phyloP scores from a whole-genome alignment of 1,140 invertebrate genomes.

The Trissolcus basalis region DNA sequence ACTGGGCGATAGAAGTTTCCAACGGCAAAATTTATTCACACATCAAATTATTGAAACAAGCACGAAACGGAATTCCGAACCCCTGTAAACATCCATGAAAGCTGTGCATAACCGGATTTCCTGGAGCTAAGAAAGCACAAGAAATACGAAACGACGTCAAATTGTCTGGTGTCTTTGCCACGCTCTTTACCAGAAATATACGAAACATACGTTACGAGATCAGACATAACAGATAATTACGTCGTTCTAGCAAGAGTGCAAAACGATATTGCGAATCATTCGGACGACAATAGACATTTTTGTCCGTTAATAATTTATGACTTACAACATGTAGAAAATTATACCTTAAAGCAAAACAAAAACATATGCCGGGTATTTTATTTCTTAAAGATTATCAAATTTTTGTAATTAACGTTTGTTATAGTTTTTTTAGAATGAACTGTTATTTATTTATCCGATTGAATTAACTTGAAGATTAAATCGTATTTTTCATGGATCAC shows the following conservation, averaged over 20 bases:
- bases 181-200: slow-evolving; percentile 26
- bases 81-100: slow-evolving; percentile 28
- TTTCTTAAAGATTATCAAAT: no score
- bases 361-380: no score
- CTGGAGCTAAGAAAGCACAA: slow-evolving; percentile 29
- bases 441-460: slow-evolving; percentile 5
- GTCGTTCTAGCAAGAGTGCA: slow-evolving; percentile 24
- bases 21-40: slow-evolving; percentile 50
- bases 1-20: background rate
- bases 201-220: slow-evolving; percentile 43
- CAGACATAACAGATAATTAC: slow-evolving; percentile 48
- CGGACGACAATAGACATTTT: slow-evolving; percentile 22
- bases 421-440: slow-evolving; percentile 28
- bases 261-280: slow-evolving; percentile 54
- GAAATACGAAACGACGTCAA: slow-evolving; percentile 38
- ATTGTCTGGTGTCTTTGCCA: slow-evolving; percentile 47
- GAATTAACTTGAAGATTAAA: slow-evolving; percentile 32
- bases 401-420: background rate
- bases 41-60: slow-evolving; percentile 72
- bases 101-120: slow-evolving; percentile 42
- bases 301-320: no score
- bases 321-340: no score
- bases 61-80: slow-evolving; percentile 69
- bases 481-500: slow-evolving; percentile 45
- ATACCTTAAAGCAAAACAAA: no score